Conservation (phyloP, 2,888 invertebrate genomes). For the Anarsia innoxiella region DNA sequence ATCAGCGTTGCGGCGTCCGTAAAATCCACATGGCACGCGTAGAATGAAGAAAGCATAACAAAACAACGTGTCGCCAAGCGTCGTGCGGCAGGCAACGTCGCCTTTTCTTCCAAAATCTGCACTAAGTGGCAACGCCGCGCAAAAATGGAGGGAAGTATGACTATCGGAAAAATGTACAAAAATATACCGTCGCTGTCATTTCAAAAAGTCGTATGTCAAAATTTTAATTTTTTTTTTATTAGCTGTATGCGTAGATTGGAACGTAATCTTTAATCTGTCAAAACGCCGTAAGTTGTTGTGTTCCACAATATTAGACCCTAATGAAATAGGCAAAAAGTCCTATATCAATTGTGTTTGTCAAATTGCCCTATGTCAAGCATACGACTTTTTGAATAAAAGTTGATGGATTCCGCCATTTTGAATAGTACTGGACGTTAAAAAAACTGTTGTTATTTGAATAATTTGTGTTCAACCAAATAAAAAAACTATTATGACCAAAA, state of each 20-base stretch:
- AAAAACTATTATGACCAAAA: background rate
- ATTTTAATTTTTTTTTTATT: constrained; percentile 2
- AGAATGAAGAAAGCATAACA: no score
- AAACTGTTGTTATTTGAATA: no score
- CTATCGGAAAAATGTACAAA: no score
- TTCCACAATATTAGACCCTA: background rate
- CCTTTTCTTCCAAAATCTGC: no score
- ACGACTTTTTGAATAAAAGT: background rate
- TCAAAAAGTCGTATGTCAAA: constrained; percentile 4
- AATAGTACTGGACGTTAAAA: no score
- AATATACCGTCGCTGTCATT: background rate
- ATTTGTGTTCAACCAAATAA: no score
- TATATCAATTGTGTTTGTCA: background rate
- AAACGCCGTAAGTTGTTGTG: background rate
- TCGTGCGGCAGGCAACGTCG: no score
- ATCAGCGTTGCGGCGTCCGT: no score
- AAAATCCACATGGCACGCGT: no score
- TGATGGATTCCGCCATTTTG: constrained; percentile 1
- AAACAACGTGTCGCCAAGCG: no score
- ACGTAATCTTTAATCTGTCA: background rate
- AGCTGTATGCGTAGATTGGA: constrained; percentile 2
- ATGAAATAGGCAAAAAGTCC: background rate
- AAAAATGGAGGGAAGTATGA: no score
- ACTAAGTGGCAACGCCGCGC: no score
- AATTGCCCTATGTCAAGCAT: constrained; percentile 1